phyloP scores from a whole-genome alignment of 2,113 vertebrate species.

The Canis aureus region DNA sequence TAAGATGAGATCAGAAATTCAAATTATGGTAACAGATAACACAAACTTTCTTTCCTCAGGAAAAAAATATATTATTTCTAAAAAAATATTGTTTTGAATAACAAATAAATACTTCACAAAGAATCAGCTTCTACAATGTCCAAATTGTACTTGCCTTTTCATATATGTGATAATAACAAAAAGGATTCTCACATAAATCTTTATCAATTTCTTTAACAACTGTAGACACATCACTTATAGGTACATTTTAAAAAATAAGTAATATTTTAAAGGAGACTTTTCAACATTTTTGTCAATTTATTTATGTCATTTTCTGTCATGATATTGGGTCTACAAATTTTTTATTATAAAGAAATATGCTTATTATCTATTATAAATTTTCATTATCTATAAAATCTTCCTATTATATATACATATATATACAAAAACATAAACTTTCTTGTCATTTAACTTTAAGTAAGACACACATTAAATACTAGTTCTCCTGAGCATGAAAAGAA shows the following conservation, averaged over 20 bases:
- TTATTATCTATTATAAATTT: not conserved
- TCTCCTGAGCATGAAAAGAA: slow-evolving; percentile 1
- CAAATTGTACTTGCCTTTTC: not conserved
- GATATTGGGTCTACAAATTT: not conserved
- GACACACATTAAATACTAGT: not conserved
- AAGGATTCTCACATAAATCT: not conserved
- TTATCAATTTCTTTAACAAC: slow-evolving; percentile 36
- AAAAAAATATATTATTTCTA: not conserved
- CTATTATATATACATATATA: not conserved
- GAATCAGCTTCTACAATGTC: slow-evolving; percentile 3
- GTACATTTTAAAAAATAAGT: not conserved
- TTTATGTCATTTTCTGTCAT: slow-evolving; percentile 26
- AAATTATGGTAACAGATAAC: not conserved
- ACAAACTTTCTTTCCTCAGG: not conserved
- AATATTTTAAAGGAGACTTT: not conserved
- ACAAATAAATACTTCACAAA: slow-evolving; percentile 32
- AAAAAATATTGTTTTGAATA: slow-evolving; percentile 40
- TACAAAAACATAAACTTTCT: not conserved
- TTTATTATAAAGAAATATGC: slow-evolving; percentile 18
- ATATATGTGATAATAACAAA: not conserved
- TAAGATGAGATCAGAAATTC: not conserved
- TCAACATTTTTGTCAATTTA: slow-evolving; percentile 7
- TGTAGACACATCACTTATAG: not conserved
- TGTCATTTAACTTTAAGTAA: not conserved
- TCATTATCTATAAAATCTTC: slow-evolving; percentile 20